phyloP scores from a whole-genome alignment of 30 jellyfish, hydroid and myxozoan species.

The Hydractinia echinata region DNA sequence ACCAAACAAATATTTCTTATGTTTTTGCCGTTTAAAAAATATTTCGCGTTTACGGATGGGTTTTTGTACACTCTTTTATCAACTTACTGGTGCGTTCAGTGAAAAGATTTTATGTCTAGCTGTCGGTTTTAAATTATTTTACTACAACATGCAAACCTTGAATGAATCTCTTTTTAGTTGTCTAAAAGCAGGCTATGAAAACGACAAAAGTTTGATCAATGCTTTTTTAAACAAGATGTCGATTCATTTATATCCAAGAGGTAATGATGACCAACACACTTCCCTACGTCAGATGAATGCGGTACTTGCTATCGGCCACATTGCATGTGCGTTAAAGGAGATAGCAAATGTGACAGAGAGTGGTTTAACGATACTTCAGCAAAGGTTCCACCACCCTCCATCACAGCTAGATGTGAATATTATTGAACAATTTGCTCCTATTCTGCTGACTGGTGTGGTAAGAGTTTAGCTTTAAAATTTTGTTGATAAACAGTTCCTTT shows the following conservation, averaged over 20 bases:
- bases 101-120: too few species aligned
- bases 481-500: not conserved
- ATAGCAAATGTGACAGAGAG: slow-evolving; percentile 63
- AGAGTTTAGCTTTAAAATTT: not conserved
- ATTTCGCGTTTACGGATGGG: not conserved
- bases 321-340: slow-evolving; percentile 68
- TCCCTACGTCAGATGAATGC: slow-evolving; percentile 71
- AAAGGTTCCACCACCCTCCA: slow-evolving; percentile 89
- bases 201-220: slow-evolving; percentile 47
- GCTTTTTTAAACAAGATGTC: slow-evolving; percentile 84
- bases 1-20: too few species aligned
- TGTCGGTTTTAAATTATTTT: too few species aligned
- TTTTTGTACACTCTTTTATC: not conserved
- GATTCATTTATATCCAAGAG: slow-evolving; percentile 65
- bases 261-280: slow-evolving; percentile 36
- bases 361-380: slow-evolving; percentile 73
- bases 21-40: not conserved
- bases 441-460: slow-evolving; percentile 77
- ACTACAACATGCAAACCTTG: not conserved
- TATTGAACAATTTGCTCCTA: slow-evolving; percentile 81
- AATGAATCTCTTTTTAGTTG: slow-evolving; percentile 38
- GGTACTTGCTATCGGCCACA: slow-evolving; percentile 63
- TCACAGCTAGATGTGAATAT: slow-evolving; percentile 70
- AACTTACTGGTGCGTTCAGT: not conserved
- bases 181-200: slow-evolving; percentile 54